Conservation (phyloP, 1,140 invertebrate species). For the Hyles vespertilio region DNA sequence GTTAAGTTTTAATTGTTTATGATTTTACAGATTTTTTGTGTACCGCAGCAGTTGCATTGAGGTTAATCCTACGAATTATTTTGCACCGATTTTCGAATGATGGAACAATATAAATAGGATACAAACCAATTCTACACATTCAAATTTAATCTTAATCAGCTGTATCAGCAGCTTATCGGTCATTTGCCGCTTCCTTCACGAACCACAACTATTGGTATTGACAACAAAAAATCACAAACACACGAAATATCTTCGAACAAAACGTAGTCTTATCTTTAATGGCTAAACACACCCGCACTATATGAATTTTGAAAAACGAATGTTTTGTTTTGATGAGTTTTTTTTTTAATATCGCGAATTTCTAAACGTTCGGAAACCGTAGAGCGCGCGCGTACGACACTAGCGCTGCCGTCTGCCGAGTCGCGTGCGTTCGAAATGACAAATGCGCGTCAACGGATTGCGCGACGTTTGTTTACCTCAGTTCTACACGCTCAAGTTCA, state of each 20-base stretch:
- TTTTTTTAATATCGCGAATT: slow-evolving; percentile 24
- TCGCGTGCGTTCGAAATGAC: slow-evolving; percentile 58
- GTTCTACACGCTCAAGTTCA: slow-evolving; percentile 66
- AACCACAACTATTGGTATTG: slow-evolving; percentile 23
- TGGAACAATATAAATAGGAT: slow-evolving; percentile 7
- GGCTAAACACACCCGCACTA: slow-evolving; percentile 14
- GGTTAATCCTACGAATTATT: too few species aligned
- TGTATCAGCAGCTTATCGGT: slow-evolving; percentile 36
- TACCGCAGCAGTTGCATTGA: too few species aligned
- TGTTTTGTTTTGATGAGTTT: slow-evolving; percentile 14
- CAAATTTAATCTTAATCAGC: slow-evolving; percentile 6
- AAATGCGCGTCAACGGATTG: slow-evolving; percentile 67
- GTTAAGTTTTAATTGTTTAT: background rate
- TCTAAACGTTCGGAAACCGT: slow-evolving; percentile 24
- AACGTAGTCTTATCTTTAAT: slow-evolving; percentile 21
- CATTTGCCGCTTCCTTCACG: slow-evolving; percentile 39
- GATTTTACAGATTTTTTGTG: too few species aligned
- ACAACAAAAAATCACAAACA: slow-evolving; percentile 28
- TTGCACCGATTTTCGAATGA: too few species aligned
- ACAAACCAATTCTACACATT: slow-evolving; percentile 14
- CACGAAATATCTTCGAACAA: slow-evolving; percentile 14
- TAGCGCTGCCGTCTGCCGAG: slow-evolving; percentile 31
- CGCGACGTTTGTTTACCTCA: slow-evolving; percentile 59
- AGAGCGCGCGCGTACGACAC: slow-evolving; percentile 31
- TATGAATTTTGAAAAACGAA: slow-evolving; percentile 24